Percentiles rank a stretch among this genome's conserved stretches.
Conservation (phyloP, 2,888 invertebrate species). For the Emmelina monodactyla region DNA sequence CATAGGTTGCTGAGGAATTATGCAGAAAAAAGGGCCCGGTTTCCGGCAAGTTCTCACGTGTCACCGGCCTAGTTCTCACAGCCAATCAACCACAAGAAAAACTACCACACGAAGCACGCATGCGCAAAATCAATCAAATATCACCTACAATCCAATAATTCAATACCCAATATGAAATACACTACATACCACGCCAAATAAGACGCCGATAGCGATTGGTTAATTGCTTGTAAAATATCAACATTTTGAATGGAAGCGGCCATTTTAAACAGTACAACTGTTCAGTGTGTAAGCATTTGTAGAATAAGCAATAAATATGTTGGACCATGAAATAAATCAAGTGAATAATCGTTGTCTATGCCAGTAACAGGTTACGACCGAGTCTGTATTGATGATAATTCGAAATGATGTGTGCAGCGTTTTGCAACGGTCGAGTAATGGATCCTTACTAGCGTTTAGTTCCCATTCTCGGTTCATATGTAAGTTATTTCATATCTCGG, state of each 20-base stretch:
- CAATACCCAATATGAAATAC: neutral
- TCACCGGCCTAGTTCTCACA: slow-evolving; percentile 51
- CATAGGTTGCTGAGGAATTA: slow-evolving; percentile 5
- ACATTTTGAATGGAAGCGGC: too few relatives aligned
- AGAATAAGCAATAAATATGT: too few relatives aligned
- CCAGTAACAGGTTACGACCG: too few relatives aligned
- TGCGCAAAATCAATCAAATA: slow-evolving; percentile 40
- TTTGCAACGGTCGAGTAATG: slow-evolving; percentile 18
- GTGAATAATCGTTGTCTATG: too few relatives aligned
- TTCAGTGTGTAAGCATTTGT: too few relatives aligned
- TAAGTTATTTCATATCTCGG: slow-evolving; percentile 54
- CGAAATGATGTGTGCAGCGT: neutral
- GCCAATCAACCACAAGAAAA: slow-evolving; percentile 35
- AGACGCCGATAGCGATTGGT: slow-evolving; percentile 19
- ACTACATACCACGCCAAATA: slow-evolving; percentile 15
- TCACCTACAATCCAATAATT: slow-evolving; percentile 31
- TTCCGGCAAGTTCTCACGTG: slow-evolving; percentile 49
- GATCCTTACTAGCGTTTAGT: slow-evolving; percentile 24
- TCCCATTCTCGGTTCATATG: slow-evolving; percentile 33
- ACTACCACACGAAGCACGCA: slow-evolving; percentile 40
- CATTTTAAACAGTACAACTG: too few relatives aligned
- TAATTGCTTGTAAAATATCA: slow-evolving; percentile 1
- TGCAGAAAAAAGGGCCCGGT: slow-evolving; percentile 34
- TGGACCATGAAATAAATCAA: too few relatives aligned
- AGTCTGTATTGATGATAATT: neutral